Evolutionary conservation across 2,113 vertebrate species (phyloP).

Genomic region (Salminus brasiliensis): DNA sequence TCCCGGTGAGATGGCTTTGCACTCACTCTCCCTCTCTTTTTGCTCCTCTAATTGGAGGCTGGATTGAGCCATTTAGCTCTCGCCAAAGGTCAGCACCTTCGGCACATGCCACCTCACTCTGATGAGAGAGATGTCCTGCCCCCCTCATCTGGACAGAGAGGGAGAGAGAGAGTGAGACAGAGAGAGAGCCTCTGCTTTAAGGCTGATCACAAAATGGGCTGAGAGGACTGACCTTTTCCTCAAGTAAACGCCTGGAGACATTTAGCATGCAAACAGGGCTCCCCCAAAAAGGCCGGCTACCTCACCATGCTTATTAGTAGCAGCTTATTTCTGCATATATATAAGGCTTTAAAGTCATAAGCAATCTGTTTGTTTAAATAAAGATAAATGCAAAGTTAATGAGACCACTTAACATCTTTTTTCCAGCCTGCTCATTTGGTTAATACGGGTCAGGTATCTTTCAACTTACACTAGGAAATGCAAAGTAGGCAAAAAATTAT

Average conservation of each 20-base stretch:
- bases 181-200: not conserved
- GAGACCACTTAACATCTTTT: not conserved
- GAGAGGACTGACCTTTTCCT: slow-evolving; percentile 30
- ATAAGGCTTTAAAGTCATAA: not conserved
- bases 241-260: slow-evolving; percentile 1
- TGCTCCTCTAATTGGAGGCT: slow-evolving; percentile 50
- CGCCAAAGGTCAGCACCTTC: slow-evolving; percentile 48
- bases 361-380: not conserved
- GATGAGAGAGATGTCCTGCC: slow-evolving; percentile 8
- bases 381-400: not conserved
- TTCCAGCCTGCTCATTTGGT: not conserved
- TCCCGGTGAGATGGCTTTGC: slow-evolving; percentile 11
- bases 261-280: not conserved
- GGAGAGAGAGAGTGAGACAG: too few relatives aligned
- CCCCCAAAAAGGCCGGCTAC: not conserved
- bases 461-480: too few relatives aligned
- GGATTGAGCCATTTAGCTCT: slow-evolving; percentile 39
- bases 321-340: not conserved
- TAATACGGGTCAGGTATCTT: too few relatives aligned
- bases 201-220: not conserved
- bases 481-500: too few relatives aligned
- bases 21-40: slow-evolving; percentile 5
- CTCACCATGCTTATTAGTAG: not conserved
- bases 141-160: not conserved
- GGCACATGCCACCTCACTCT: slow-evolving; percentile 19